Base-by-base conservation (phyloP, 2,797 vertebrate genomes). In the Anguilla pacifica region DNA sequence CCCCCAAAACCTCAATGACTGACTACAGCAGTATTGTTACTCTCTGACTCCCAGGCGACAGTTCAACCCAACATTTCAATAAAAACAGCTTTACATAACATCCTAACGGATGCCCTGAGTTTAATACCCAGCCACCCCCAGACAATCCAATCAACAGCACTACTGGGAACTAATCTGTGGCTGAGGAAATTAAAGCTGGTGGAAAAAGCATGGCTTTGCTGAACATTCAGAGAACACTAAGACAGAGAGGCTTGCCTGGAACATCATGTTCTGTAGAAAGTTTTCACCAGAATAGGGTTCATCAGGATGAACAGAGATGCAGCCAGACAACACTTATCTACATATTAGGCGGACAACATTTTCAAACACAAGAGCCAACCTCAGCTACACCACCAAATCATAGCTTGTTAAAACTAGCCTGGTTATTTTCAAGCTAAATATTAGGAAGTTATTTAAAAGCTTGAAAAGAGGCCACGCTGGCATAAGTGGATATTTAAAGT, bases 111-210 rank as follows among this genome's bases (percentile, higher is more conserved):
- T 51, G 25, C 79, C 51, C 79, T 49, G 46, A 82, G 51, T 82
- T 82, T 51, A 82, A 82, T 82, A 82, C 28, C 25, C 17, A n/a
- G 25, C 79, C 79, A 82, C 79, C 46, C 79, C n/a, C 79, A 82
- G 79, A 82, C 79, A 82, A 82, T 51, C 79, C 79, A 22, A 82
- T 82, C 79, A 82, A 49, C 79, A 49, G 17, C 79, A 51, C 79
- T 49, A 49, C 79, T 51, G 79, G 79, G 79, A 22, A 51, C 79
- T 82, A 82, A 82, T 82, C 79, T 49, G 79, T n/a, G 43, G 43
- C 79, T 17, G 46, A 51, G 79, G 46, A 82, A 82, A 82, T 49
- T 49, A 51, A 82, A 51, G 79, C 79, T 2, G 6, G 46, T 25
- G 46, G 46, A 82, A 51, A 49, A 82, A n/a, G 79, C 46, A 4